phyloP scores from a whole-genome alignment of 2,797 vertebrate species.

The Oceanodroma leucorhoa region DNA sequence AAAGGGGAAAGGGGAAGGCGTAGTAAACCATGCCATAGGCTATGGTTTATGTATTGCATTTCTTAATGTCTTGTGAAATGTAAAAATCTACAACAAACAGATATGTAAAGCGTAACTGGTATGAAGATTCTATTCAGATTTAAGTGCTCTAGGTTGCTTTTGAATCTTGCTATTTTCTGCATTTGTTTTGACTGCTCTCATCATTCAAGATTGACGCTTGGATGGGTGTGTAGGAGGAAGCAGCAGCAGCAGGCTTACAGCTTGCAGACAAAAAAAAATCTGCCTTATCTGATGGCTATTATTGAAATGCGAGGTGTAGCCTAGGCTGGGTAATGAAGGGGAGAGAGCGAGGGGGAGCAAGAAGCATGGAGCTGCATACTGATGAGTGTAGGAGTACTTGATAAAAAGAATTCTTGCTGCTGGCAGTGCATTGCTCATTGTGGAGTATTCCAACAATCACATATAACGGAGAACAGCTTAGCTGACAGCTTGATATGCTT shows the following conservation, averaged over 20 bases:
- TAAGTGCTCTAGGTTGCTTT: slow-evolving; percentile 75
- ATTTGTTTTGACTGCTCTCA: slow-evolving; percentile 85
- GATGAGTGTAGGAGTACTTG: slow-evolving; percentile 99
- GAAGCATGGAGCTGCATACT: slow-evolving; percentile 93
- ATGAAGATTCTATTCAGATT: slow-evolving; percentile 76
- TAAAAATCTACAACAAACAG: slow-evolving; percentile 74
- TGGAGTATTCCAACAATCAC: slow-evolving; percentile 84
- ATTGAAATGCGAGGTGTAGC: slow-evolving; percentile 87
- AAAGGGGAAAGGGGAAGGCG: slow-evolving; percentile 11
- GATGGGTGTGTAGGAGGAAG: slow-evolving; percentile 85
- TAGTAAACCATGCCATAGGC: slow-evolving; percentile 44
- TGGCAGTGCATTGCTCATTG: slow-evolving; percentile 87
- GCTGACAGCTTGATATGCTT: slow-evolving; percentile 80
- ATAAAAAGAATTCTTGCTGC: slow-evolving; percentile 94
- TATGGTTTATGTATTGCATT: slow-evolving; percentile 56
- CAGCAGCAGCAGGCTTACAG: slow-evolving; percentile 80
- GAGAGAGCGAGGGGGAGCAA: slow-evolving; percentile 80
- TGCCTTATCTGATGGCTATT: slow-evolving; percentile 93
- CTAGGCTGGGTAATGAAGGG: slow-evolving; percentile 85
- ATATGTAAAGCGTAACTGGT: slow-evolving; percentile 62
- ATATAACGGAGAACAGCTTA: slow-evolving; percentile 79
- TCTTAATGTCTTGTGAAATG: slow-evolving; percentile 68
- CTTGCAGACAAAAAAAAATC: slow-evolving; percentile 89
- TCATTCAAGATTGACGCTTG: slow-evolving; percentile 83
- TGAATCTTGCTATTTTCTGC: slow-evolving; percentile 83